Evolutionary conservation across 2,888 invertebrate genomes (phyloP).

Genomic region (Malachius bipustulatus): DNA sequence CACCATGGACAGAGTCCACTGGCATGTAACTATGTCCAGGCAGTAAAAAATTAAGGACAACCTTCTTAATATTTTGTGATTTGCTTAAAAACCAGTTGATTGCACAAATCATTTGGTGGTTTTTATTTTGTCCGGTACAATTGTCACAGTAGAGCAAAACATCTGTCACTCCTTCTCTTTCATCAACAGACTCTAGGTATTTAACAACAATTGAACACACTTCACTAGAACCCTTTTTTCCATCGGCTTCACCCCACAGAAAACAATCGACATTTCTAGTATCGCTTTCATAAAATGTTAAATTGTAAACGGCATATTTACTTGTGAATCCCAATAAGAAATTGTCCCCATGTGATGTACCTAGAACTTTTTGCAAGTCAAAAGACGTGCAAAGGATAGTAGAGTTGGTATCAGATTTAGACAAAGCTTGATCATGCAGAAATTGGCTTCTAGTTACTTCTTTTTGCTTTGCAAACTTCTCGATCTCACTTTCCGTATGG

Average conservation of each 20-base stretch:
- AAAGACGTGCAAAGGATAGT: too few relatives aligned
- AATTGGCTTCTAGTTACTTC: too few relatives aligned
- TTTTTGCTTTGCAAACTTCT: too few relatives aligned
- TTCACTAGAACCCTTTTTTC: slow-evolving; percentile 18
- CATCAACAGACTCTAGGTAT: slow-evolving; percentile 22
- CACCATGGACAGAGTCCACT: slow-evolving; percentile 23
- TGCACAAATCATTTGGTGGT: slow-evolving; percentile 18
- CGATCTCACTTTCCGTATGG: too few relatives aligned
- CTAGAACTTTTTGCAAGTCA: slow-evolving; percentile 21
- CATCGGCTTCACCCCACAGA: slow-evolving; percentile 21
- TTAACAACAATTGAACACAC: slow-evolving; percentile 18
- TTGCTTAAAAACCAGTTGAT: slow-evolving; percentile 15
- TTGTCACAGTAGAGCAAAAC: slow-evolving; percentile 12
- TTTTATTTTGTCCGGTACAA: slow-evolving; percentile 11
- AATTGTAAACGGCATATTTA: slow-evolving; percentile 25
- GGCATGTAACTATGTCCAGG: slow-evolving; percentile 28
- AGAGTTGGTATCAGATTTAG: too few relatives aligned
- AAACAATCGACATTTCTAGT: slow-evolving; percentile 21
- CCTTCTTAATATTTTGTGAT: slow-evolving; percentile 18
- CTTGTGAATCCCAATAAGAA: slow-evolving; percentile 20
- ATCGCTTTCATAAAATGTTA: slow-evolving; percentile 22
- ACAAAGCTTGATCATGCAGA: too few relatives aligned
- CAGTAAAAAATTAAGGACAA: slow-evolving; percentile 11
- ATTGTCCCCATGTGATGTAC: slow-evolving; percentile 21
- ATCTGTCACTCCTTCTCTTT: slow-evolving; percentile 13